Conservation (phyloP, 2,113 vertebrate species). For the Ammodytes dubius region DNA sequence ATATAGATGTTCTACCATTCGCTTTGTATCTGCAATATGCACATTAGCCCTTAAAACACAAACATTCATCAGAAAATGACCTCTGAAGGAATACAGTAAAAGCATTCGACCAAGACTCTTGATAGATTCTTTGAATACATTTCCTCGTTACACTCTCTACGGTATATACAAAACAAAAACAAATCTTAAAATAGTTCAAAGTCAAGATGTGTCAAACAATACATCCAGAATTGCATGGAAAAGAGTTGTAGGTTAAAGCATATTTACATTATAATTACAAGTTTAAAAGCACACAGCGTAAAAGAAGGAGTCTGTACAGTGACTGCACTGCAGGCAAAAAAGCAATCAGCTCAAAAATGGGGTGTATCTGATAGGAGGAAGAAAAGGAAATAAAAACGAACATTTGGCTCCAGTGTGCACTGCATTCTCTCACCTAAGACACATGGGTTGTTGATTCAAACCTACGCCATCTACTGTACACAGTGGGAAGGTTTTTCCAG, state of each 20-base stretch:
- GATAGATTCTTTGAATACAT: conserved; percentile 34
- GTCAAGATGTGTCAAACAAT: conserved; percentile 40
- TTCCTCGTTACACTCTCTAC: conserved; percentile 43
- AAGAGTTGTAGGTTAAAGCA: conserved; percentile 5
- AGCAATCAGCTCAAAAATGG: conserved; percentile 23
- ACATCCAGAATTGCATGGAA: conserved; percentile 49
- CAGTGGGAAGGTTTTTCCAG: conserved; percentile 63
- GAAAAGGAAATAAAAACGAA: conserved; percentile 17
- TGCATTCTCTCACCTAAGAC: conserved; percentile 69
- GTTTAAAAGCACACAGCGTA: conserved; percentile 54
- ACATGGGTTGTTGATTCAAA: conserved; percentile 67
- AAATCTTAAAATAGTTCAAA: conserved; percentile 42
- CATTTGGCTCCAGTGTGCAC: conserved; percentile 58
- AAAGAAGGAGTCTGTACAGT: conserved; percentile 36
- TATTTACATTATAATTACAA: conserved; percentile 78
- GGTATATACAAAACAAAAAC: conserved; percentile 48
- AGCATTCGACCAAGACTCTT: conserved; percentile 33
- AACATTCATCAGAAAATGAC: conserved; percentile 52
- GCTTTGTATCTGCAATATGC: conserved; percentile 42
- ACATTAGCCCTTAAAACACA: conserved; percentile 70
- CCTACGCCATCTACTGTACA: conserved; percentile 56
- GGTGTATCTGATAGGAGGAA: conserved; percentile 5
- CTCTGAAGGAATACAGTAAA: conserved; percentile 36
- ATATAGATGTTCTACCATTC: conserved; percentile 26
- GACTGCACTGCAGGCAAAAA: conserved; percentile 35